A percentile compares a stretch with the other conserved stretches of the same genome.
phyloP scores from a whole-genome alignment of 2,888 invertebrate genomes.

The Synergus japonicus region DNA sequence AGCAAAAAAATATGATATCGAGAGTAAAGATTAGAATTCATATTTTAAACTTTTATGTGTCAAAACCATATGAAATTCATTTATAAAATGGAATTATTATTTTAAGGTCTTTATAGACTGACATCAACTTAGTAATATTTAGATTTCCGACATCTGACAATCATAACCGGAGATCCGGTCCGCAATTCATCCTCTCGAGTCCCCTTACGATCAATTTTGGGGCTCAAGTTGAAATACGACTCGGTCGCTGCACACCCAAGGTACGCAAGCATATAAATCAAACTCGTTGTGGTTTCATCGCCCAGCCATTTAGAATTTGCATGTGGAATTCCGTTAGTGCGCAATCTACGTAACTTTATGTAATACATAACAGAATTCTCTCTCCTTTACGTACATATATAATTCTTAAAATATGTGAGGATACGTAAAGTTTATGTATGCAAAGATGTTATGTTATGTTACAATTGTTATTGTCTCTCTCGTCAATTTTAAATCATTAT shows the following conservation, averaged over 20 bases:
- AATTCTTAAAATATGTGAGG: slow-evolving; percentile 11
- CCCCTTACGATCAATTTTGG: slow-evolving; percentile 52
- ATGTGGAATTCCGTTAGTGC: slow-evolving; percentile 58
- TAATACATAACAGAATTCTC: slow-evolving; percentile 31
- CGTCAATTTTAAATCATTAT: neutral
- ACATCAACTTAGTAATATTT: slow-evolving; percentile 28
- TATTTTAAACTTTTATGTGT: no score
- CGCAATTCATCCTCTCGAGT: slow-evolving; percentile 39
- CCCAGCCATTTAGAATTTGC: slow-evolving; percentile 59
- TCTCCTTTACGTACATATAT: neutral
- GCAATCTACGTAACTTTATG: slow-evolving; percentile 26
- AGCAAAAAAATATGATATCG: no score
- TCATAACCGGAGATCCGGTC: slow-evolving; percentile 43
- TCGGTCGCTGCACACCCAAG: slow-evolving; percentile 40
- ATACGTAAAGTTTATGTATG: neutral
- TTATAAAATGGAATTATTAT: no score
- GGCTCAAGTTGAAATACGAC: slow-evolving; percentile 58
- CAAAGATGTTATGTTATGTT: no score
- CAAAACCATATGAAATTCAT: no score
- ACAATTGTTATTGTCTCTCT: neutral
- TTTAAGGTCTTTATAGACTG: neutral
- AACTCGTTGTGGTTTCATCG: slow-evolving; percentile 50
- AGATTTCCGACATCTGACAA: slow-evolving; percentile 39
- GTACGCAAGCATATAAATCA: slow-evolving; percentile 59
- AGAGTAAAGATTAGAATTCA: no score